phyloP scores from a whole-genome alignment of 2,888 invertebrate species.

The Eristalis tenax region DNA sequence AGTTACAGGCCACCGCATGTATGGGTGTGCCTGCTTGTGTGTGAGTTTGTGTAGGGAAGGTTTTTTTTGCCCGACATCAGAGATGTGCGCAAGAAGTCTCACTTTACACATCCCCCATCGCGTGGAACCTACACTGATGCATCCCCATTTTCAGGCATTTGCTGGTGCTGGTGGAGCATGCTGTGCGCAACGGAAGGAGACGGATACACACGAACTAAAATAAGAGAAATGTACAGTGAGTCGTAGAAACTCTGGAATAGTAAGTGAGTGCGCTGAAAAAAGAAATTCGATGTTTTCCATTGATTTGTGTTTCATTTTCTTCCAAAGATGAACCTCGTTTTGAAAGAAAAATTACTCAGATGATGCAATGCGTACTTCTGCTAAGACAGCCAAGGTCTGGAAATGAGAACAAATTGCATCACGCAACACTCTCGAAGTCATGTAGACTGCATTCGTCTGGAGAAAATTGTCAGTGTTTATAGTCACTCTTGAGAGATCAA shows the following conservation, averaged over 20 bases:
- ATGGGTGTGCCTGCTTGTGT: background rate
- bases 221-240: constrained; percentile 25
- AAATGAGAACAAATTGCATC: background rate
- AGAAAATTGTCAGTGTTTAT: no score
- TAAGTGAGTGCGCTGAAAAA: background rate
- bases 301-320: background rate
- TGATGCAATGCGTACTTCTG: no score
- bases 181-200: background rate
- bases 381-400: no score
- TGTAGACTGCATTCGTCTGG: background rate
- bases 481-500: no score
- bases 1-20: background rate
- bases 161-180: background rate
- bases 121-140: constrained; percentile 2
- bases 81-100: constrained; percentile 22
- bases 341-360: background rate
- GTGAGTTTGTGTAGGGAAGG: background rate
- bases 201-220: background rate
- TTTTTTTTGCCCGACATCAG: background rate
- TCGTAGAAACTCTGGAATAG: background rate
- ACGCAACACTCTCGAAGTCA: background rate
- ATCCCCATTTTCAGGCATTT: background rate
- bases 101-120: background rate
- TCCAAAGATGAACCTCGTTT: background rate
- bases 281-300: background rate